A percentile compares a stretch with the other conserved stretches of the same genome.
Evolutionary conservation across 2,113 vertebrate species (phyloP).

Genomic region (Entelurus aequoreus): DNA sequence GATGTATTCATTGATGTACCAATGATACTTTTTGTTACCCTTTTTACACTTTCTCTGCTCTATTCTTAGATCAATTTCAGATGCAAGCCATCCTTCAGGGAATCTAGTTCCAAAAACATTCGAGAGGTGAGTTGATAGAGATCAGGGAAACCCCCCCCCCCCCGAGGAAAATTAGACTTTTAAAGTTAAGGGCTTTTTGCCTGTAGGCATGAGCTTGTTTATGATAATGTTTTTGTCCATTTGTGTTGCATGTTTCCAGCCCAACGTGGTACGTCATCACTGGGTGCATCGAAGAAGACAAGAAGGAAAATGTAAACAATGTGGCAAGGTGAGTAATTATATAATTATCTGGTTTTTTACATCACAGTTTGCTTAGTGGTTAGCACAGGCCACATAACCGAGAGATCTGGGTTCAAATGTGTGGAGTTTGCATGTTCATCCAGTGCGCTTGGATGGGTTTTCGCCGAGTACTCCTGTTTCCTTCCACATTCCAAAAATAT

Average conservation of each 20-base stretch:
- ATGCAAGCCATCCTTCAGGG: conserved; percentile 95
- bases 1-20: not conserved
- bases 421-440: too few relatives aligned
- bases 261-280: conserved; percentile 87
- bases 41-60: not conserved
- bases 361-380: not conserved
- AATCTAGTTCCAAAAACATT: conserved; percentile 85
- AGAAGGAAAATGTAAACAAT: conserved; percentile 96
- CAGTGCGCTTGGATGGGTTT: too few relatives aligned
- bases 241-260: not conserved
- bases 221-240: not conserved
- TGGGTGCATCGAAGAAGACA: conserved; percentile 95
- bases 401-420: too few relatives aligned
- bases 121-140: conserved; percentile 81
- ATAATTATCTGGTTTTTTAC: conserved; percentile 14
- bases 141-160: not conserved
- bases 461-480: too few relatives aligned
- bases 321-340: conserved; percentile 81
- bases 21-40: not conserved
- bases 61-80: conserved; percentile 89
- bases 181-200: too few relatives aligned
- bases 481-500: too few relatives aligned
- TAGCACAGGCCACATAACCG: too few relatives aligned
- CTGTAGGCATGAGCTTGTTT: not conserved
- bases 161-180: not conserved